Base-by-base conservation (phyloP, 2,797 vertebrate genomes). In the Vireo griseus region DNA sequence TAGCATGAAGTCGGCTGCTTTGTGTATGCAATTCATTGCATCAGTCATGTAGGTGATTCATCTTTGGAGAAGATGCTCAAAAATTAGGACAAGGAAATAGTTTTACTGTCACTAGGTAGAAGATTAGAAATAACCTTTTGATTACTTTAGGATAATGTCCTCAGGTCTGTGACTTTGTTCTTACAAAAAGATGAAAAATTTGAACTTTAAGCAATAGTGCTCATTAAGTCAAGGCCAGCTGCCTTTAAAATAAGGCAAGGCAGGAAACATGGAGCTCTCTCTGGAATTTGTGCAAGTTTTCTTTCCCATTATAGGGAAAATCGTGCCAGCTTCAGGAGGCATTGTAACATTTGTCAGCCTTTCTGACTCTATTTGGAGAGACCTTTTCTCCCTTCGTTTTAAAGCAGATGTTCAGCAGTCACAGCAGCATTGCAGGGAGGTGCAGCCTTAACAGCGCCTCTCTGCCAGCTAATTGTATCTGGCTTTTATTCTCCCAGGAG, bases 1-100 rank as follows among this genome's bases (percentile, higher is more conserved):
- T 9, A 45, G 37, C 67, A 40, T 16, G 37, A 33, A 63, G 42
- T 63, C 0, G 0, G 18, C 33, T 71, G 52, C 78, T 67, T 48
- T 2, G 31, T 55, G 51, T 29, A 0, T 39, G 8, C 0, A 0
- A 11, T 73, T 69, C 75, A 29, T 62, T 73, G 67, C 52, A 67
- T 54, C 2, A 3, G 26, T n/a, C 13, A 13, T 16, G 14, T 5
- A 39, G 48, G n/a, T 57, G 65, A 35, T 63, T 44, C 26, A 25
- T 40, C 45, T 82, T 59, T 45, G 15, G 45, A 77, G 65, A 76
- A 75, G 57, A 52, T 16, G 20, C 55, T 50, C 8, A 47, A n/a
- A 63, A 83, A 90, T 13, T 13, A 47, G 58, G 69, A 44, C 19
- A 62, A 62, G 22, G 50, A 63, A 73, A 52, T 6, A 48, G 29